Percentiles rank a stretch among this genome's conserved stretches.
Evolutionary conservation across 2,888 invertebrate species (phyloP).

Genomic region (Macroteleia sp.): DNA sequence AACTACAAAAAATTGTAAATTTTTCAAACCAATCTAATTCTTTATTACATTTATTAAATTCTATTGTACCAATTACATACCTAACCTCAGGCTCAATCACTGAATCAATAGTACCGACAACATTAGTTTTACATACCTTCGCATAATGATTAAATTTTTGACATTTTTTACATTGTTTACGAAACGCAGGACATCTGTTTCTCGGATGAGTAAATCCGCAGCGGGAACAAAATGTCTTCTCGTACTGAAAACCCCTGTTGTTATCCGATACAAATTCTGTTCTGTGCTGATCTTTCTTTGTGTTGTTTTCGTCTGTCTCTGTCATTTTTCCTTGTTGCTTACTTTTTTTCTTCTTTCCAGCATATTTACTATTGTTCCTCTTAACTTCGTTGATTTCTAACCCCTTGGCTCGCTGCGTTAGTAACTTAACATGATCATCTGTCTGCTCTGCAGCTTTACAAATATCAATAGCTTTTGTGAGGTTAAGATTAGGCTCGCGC

Average conservation of each 20-base stretch:
- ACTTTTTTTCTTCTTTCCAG: no score
- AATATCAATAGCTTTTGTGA: conserved; percentile 36
- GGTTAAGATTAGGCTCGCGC: conserved; percentile 18
- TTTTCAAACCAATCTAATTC: no score
- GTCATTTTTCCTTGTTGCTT: no score
- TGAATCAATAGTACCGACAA: conserved; percentile 1
- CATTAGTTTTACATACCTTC: conserved; percentile 24
- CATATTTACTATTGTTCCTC: background rate
- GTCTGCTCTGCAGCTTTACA: conserved; percentile 51
- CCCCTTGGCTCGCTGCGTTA: background rate
- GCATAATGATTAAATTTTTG: conserved; percentile 57
- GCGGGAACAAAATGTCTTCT: background rate
- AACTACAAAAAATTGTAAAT: no score
- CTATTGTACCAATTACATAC: background rate
- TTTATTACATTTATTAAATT: no score
- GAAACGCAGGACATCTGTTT: conserved; percentile 55
- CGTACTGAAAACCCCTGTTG: background rate
- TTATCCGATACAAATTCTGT: background rate
- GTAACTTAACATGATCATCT: background rate
- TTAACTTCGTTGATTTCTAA: background rate
- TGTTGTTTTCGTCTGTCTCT: no score
- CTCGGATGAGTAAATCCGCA: conserved; percentile 37
- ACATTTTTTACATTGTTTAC: conserved; percentile 52
- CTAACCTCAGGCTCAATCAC: background rate
- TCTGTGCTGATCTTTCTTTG: no score